Conservation (phyloP, 1,140 invertebrate genomes). For the Leucophenga varia region DNA sequence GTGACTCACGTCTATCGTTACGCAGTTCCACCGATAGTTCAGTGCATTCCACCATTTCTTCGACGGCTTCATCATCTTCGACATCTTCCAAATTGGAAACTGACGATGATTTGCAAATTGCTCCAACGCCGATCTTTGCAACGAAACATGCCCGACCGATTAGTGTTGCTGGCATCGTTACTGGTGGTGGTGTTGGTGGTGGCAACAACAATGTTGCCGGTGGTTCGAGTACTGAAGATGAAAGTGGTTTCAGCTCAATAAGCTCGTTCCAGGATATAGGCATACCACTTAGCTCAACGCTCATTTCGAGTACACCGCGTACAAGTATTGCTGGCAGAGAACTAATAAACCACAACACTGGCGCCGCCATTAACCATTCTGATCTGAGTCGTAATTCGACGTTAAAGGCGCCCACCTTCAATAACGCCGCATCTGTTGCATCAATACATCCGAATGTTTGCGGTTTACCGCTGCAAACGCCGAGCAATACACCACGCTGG, state of each 20-base stretch:
- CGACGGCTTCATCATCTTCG: constrained; percentile 21
- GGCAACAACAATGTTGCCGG: constrained; percentile 12
- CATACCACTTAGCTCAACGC: constrained; percentile 59
- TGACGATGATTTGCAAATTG: constrained; percentile 37
- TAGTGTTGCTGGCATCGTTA: background rate
- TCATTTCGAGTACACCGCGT: constrained; percentile 23
- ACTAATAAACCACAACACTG: background rate
- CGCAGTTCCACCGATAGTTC: constrained; percentile 54
- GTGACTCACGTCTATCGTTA: constrained; percentile 48
- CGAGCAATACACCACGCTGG: constrained; percentile 18
- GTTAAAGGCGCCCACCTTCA: constrained; percentile 23
- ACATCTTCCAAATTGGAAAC: constrained; percentile 51
- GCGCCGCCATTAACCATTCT: constrained; percentile 5
- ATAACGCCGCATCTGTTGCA: constrained; percentile 8
- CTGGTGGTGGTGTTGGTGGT: background rate
- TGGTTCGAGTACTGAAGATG: constrained; percentile 63
- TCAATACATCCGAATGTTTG: constrained; percentile 26
- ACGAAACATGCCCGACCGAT: constrained; percentile 15
- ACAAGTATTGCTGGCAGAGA: background rate
- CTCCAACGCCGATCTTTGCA: background rate
- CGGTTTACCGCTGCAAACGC: constrained; percentile 29
- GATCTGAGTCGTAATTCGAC: constrained; percentile 51
- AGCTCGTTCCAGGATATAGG: constrained; percentile 79
- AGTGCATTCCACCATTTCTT: constrained; percentile 55
- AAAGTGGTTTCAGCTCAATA: constrained; percentile 80